Evolutionary conservation across 2,113 vertebrate species (phyloP), one percentile per base, ranked within the genome.

Genomic region (Cromileptes altivelis): DNA sequence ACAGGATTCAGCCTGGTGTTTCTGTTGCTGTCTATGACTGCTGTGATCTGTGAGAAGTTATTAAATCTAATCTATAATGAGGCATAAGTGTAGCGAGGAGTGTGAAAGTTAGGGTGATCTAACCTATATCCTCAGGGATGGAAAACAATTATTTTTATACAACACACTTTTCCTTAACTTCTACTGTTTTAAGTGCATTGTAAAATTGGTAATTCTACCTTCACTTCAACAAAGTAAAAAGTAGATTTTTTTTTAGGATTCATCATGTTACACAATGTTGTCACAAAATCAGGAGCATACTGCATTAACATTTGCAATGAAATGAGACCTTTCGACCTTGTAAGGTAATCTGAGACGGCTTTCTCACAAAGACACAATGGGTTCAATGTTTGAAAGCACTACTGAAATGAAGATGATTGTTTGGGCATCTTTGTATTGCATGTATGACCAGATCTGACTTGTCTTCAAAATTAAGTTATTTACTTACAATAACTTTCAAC

Each of bases 1-100:
- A 61, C 57, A 23, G 23, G 1, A 37, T 17, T 21, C 4, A 45
- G 1, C 17, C 52, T 63, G 47, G 40, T 68, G 45, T 75, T 68
- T 70, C 47, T 64, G 9, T 61, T 67, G 62, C 9, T 47, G 27
- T 68, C n/a, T 69, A 1, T 63, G 45, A 27, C 45, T 86, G 82
- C 74, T 80, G 78, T 81, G 72, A 52, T 23, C 45, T 72, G 6
- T 21, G 14, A 50, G 12, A 53, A 14, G 3, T 70, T 50, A 6
- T 13, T 21, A 13, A 1, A n/a, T 33, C 10, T 60, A 6, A 19
- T 17, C 4, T 56, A 72, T 52, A 8, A n/a, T 14, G 12, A 77
- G 1, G 2, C 14, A 21, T n/a, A 30, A 23, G 5, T 52, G 42
- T 3, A 64, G 15, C 1, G 8, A n/a, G 12, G 13, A 23, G 53